A percentile compares a stretch with the other conserved stretches of the same genome.
phyloP scores from a whole-genome alignment of 1,140 invertebrate genomes.

The Eriocheir sinensis region DNA sequence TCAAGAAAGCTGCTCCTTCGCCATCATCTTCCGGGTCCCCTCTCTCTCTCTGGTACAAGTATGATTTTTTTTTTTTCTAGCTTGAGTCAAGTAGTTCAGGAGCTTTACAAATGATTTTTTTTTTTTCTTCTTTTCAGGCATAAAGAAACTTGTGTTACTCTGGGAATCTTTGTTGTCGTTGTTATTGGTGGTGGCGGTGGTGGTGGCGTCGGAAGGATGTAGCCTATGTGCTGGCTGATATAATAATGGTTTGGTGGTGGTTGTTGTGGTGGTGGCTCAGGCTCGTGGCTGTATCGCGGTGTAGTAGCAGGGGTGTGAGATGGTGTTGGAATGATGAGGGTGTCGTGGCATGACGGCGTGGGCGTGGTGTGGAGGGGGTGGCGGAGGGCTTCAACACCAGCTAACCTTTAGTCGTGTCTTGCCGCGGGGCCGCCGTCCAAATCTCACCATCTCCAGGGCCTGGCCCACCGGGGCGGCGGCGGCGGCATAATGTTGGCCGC shows the following conservation, averaged over 20 bases:
- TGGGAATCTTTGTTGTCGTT: too few species aligned
- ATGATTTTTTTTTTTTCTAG: too few species aligned
- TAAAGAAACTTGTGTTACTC: too few species aligned
- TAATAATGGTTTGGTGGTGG: not conserved
- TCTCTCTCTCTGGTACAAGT: slow-evolving; percentile 23
- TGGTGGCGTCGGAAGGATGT: too few species aligned
- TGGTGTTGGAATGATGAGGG: not conserved
- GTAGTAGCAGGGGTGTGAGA: not conserved
- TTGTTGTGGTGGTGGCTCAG: not conserved
- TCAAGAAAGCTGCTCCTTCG: not conserved
- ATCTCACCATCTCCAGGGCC: not conserved
- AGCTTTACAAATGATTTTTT: too few species aligned
- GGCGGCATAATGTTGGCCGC: not conserved
- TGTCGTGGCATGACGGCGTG: not conserved
- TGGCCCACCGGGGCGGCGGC: not conserved
- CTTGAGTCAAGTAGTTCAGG: too few species aligned
- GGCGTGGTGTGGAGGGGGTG: not conserved
- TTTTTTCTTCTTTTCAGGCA: too few species aligned
- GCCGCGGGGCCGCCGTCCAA: not conserved
- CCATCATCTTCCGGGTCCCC: not conserved
- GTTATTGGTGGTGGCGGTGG: too few species aligned
- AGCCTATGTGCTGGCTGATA: too few species aligned
- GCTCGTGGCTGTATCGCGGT: not conserved
- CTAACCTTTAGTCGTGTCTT: not conserved
- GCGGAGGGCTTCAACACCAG: not conserved